Percentiles rank a stretch among this genome's conserved stretches.
Evolutionary conservation across 92 coral and sea anemone genomes (phyloP).

Genomic region (Heteractis magnifica): DNA sequence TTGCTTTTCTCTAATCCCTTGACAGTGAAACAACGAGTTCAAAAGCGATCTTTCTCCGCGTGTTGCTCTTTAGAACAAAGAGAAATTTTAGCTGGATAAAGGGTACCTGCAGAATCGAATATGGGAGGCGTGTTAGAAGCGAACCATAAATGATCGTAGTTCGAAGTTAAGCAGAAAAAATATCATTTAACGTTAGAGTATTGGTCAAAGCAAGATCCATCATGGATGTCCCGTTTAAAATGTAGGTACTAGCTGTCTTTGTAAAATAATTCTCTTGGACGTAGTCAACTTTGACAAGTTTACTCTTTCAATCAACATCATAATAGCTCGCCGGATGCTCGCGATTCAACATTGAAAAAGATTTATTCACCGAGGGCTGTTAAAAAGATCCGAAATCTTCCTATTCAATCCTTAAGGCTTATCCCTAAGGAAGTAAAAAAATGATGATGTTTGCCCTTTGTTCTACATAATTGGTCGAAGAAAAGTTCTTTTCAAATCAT

Average conservation of each 20-base stretch:
- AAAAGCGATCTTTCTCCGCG: slow-evolving; percentile 31
- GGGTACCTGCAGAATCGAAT: slow-evolving; percentile 4
- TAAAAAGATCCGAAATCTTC: slow-evolving; percentile 25
- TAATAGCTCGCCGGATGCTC: slow-evolving; percentile 30
- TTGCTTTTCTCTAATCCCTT: slow-evolving; percentile 12
- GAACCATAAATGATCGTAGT: not conserved
- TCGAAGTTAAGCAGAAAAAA: not conserved
- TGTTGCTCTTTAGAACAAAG: slow-evolving; percentile 25
- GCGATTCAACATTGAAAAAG: slow-evolving; percentile 6
- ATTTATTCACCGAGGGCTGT: slow-evolving; percentile 16
- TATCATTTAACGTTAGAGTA: not conserved
- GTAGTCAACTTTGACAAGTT: slow-evolving; percentile 15
- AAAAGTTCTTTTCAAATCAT: slow-evolving; percentile 12
- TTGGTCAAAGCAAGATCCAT: not conserved
- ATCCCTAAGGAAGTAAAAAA: slow-evolving; percentile 14
- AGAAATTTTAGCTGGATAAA: slow-evolving; percentile 12
- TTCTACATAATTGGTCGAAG: slow-evolving; percentile 9
- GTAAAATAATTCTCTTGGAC: not conserved
- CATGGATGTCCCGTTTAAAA: slow-evolving; percentile 20
- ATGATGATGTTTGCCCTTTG: slow-evolving; percentile 33
- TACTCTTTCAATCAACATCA: slow-evolving; percentile 17
- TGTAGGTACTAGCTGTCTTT: slow-evolving; percentile 17
- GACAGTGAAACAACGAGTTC: slow-evolving; percentile 14
- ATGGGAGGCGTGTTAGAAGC: slow-evolving; percentile 3
- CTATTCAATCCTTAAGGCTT: slow-evolving; percentile 26